phyloP scores from a whole-genome alignment of 2,797 vertebrate species.

The Sebastes nivosus region DNA sequence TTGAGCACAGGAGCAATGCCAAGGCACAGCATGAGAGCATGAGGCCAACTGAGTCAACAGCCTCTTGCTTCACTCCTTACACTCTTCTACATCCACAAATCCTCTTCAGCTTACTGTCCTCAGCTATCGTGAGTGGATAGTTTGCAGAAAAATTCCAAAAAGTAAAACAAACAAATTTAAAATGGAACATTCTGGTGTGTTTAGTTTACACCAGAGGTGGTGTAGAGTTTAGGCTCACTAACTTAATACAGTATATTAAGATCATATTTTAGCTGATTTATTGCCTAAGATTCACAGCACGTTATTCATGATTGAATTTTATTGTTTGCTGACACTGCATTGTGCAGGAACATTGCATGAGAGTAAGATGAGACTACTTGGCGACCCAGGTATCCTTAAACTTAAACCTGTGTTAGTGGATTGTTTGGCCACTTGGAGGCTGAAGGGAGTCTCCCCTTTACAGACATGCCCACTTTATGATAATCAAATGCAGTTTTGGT shows the following conservation, averaged over 20 bases:
- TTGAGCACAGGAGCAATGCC: constrained; percentile 55
- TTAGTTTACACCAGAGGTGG: not conserved
- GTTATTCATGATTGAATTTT: not conserved
- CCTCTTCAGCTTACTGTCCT: not conserved
- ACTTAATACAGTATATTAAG: not conserved
- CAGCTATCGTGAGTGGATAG: not conserved
- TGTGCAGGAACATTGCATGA: not conserved
- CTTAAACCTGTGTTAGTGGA: not conserved
- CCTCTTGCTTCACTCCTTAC: constrained; percentile 44
- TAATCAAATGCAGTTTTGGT: no score
- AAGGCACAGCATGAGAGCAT: constrained; percentile 58
- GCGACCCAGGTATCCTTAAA: not conserved
- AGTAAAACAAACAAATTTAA: constrained; percentile 5
- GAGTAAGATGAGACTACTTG: not conserved
- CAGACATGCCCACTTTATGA: no score
- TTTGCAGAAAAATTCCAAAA: not conserved
- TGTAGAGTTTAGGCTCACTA: not conserved
- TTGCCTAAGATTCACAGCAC: not conserved
- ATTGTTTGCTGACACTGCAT: not conserved
- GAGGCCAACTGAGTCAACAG: constrained; percentile 64
- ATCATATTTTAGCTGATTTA: not conserved
- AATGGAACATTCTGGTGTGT: constrained; percentile 1
- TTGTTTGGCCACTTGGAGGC: not conserved
- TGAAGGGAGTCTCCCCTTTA: no score
- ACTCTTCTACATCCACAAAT: constrained; percentile 17